These are phyloP conservation scores for Oplegnathus fasciatus DNA, from an alignment of 2,113 vertebrate genomes.

Conservation along the genomic window DNA sequence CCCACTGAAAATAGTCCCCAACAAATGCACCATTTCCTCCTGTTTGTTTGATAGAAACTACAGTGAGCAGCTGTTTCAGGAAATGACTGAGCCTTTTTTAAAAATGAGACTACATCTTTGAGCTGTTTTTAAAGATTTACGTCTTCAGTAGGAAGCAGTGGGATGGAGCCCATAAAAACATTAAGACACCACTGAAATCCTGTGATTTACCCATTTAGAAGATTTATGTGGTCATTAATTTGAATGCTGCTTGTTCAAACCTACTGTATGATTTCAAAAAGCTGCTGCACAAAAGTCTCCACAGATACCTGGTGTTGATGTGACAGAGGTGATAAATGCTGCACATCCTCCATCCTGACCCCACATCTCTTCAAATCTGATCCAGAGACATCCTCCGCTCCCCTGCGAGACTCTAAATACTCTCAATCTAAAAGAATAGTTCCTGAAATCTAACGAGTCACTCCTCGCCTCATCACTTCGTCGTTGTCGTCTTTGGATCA, in stretches of 20 bases:
- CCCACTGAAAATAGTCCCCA: too few species aligned
- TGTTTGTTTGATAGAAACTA: too few species aligned
- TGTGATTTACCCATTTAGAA: background rate
- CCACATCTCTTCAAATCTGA: background rate
- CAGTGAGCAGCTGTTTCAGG: too few species aligned
- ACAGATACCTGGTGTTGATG: background rate
- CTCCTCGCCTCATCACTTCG: background rate
- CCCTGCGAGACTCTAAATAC: background rate
- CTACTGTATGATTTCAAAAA: background rate
- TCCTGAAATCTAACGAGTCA: background rate
- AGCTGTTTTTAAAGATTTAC: too few species aligned
- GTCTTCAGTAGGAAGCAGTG: too few species aligned
- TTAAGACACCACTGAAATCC: too few species aligned
- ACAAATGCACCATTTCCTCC: too few species aligned
- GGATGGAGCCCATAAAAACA: too few species aligned
- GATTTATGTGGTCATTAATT: background rate
- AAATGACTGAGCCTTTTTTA: too few species aligned
- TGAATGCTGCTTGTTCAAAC: background rate
- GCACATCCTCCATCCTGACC: background rate
- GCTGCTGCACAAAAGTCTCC: background rate
- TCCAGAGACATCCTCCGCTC: background rate
- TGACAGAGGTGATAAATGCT: slow-evolving; percentile 19
- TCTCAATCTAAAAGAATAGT: slow-evolving; percentile 11
- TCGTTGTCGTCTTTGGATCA: background rate
- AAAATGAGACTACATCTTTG: too few species aligned